A percentile compares a stretch with the other conserved stretches of the same genome.
Conservation (phyloP, 2,797 vertebrate species). For the Rhinoraja longicauda region DNA sequence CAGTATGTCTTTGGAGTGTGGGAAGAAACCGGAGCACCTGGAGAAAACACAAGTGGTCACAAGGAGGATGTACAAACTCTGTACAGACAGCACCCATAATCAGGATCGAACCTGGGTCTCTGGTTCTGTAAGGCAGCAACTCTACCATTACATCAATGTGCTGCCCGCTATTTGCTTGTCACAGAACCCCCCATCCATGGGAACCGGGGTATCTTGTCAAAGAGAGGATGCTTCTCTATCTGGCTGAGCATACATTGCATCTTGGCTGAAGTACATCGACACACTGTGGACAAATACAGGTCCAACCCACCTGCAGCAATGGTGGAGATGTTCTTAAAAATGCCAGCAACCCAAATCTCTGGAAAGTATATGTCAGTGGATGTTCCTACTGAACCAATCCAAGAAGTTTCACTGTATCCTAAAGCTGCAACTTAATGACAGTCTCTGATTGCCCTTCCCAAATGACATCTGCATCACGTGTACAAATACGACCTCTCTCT, state of each 20-base stretch:
- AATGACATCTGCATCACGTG: not conserved
- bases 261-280: not conserved
- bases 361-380: not conserved
- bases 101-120: too few relatives aligned
- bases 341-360: not conserved
- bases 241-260: not conserved
- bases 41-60: too few relatives aligned
- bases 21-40: too few relatives aligned
- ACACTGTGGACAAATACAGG: too few relatives aligned
- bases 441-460: too few relatives aligned
- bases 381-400: not conserved
- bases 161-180: not conserved
- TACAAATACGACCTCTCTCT: not conserved
- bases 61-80: too few relatives aligned
- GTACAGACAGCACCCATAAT: too few relatives aligned
- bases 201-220: not conserved
- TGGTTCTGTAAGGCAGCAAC: too few relatives aligned
- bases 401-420: not conserved
- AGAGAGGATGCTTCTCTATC: not conserved
- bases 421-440: too few relatives aligned
- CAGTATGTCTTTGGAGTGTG: too few relatives aligned
- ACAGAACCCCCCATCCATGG: not conserved
- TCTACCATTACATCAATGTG: too few relatives aligned
- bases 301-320: not conserved
- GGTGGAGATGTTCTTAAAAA: not conserved